Conservation (phyloP, 37 sponge, comb jelly and placozoan genomes). For the Theonella swinhoei region DNA sequence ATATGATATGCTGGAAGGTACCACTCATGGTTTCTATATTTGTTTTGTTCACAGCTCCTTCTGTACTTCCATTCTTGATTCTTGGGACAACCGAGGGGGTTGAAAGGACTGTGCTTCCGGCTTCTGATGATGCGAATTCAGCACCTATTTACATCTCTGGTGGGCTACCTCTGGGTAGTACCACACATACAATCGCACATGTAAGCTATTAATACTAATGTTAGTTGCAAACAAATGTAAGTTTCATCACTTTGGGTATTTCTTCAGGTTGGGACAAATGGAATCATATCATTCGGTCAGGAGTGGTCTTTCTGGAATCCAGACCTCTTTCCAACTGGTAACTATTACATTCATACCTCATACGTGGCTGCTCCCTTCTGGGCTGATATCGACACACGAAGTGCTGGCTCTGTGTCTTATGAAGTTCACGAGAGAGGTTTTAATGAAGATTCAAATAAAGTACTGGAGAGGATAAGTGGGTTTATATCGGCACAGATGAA, state of each 20-base stretch:
- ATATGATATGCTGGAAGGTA: too few relatives aligned
- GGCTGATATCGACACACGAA: slow-evolving; percentile 60
- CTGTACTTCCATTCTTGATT: background rate
- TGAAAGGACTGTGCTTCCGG: background rate
- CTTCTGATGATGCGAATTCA: background rate
- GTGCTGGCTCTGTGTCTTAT: slow-evolving; percentile 44
- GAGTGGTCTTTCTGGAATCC: slow-evolving; percentile 1
- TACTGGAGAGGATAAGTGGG: slow-evolving; percentile 13
- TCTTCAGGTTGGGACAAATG: slow-evolving; percentile 55
- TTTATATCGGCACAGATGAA: background rate
- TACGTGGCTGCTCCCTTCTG: slow-evolving; percentile 77
- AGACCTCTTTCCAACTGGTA: slow-evolving; percentile 13
- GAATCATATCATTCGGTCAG: slow-evolving; percentile 46
- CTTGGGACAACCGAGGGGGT: background rate
- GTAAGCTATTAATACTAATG: background rate
- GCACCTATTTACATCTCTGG: background rate
- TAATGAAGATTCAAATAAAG: background rate
- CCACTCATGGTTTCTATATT: background rate
- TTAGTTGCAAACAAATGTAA: too few relatives aligned
- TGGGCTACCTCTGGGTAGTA: background rate
- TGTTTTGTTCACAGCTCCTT: too few relatives aligned
- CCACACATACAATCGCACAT: background rate
- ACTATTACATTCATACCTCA: background rate
- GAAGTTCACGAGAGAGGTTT: slow-evolving; percentile 23
- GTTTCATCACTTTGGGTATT: too few relatives aligned